Conservation (phyloP, 2,888 invertebrate species). For the Chrysolina americana region DNA sequence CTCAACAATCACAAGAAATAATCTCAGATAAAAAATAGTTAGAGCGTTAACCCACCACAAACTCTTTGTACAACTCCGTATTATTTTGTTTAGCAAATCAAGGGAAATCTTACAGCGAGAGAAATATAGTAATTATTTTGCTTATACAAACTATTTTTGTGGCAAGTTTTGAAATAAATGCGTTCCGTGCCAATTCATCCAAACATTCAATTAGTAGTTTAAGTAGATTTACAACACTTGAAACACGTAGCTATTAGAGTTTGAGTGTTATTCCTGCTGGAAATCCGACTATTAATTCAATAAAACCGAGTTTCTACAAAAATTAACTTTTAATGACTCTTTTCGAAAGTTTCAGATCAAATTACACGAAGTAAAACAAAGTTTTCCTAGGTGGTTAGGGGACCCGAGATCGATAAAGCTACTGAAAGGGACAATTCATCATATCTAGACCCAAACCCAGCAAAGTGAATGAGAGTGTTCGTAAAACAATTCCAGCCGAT, state of each 20-base stretch:
- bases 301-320: background rate
- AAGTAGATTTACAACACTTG: background rate
- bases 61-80: background rate
- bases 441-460: too few species aligned
- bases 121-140: background rate
- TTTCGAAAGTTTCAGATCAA: too few species aligned
- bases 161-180: conserved; percentile 42
- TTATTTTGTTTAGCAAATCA: background rate
- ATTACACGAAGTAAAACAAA: too few species aligned
- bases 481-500: too few species aligned
- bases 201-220: conserved; percentile 3
- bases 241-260: background rate
- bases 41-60: background rate
- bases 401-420: too few species aligned
- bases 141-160: conserved; percentile 45
- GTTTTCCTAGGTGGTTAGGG: too few species aligned
- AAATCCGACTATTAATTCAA: background rate
- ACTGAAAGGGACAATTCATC: too few species aligned
- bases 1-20: background rate
- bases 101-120: background rate
- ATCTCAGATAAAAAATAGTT: background rate
- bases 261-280: conserved; percentile 12
- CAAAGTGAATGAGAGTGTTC: too few species aligned
- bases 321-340: background rate
- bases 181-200: conserved; percentile 53